These are phyloP conservation scores for Drosophila basisetae DNA, from an alignment of 2,888 invertebrate genomes.

Conservation along the genomic window DNA sequence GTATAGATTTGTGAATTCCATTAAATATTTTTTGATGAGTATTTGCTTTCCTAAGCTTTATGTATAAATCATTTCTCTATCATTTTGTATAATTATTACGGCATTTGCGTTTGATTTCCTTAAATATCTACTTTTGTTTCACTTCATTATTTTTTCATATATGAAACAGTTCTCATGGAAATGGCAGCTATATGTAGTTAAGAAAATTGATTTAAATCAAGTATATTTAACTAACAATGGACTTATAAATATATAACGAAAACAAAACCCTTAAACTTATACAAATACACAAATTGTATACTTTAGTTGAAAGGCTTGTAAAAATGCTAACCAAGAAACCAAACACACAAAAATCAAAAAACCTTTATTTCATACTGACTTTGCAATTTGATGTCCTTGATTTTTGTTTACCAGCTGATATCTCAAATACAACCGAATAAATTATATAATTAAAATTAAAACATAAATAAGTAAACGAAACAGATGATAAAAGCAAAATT, in stretches of 20 bases:
- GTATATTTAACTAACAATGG: conserved; percentile 76
- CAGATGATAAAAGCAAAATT: conserved; percentile 3
- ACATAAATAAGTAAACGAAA: conserved; percentile 4
- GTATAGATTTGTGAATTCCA: conserved; percentile 26
- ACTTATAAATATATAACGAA: conserved; percentile 66
- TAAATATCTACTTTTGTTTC: conserved; percentile 10
- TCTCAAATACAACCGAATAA: conserved; percentile 38
- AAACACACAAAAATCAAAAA: conserved; percentile 38
- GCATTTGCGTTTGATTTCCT: conserved; percentile 23
- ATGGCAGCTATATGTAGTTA: conserved; percentile 86
- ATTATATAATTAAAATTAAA: conserved; percentile 9
- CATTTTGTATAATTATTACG: conserved; percentile 36
- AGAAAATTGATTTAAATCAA: conserved; percentile 80
- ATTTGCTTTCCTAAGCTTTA: conserved; percentile 7
- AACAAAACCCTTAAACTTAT: conserved; percentile 37
- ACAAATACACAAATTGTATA: conserved; percentile 21
- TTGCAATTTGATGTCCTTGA: conserved; percentile 12
- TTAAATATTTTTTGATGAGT: not conserved
- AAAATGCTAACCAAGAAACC: conserved; percentile 50
- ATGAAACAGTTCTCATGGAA: conserved; percentile 85
- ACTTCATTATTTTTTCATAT: conserved; percentile 49
- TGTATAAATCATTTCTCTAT: conserved; percentile 18
- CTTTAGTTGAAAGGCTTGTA: conserved; percentile 50
- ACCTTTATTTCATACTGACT: conserved; percentile 19
- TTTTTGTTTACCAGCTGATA: conserved; percentile 19